phyloP scores from a whole-genome alignment of 2,113 vertebrate species.

The Protobothrops flavoviridis region DNA sequence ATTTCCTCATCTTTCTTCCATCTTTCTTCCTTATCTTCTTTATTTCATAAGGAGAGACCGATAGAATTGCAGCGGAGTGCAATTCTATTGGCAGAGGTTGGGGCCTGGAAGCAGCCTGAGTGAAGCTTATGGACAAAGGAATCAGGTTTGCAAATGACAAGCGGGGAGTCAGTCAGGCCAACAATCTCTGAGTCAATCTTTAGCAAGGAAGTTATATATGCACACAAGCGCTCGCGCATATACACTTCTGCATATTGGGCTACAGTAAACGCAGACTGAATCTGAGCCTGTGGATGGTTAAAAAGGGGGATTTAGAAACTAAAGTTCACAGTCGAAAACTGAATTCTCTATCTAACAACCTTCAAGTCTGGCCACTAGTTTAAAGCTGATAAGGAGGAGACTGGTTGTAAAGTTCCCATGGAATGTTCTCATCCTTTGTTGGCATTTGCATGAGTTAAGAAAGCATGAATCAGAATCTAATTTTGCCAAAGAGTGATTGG shows the following conservation, averaged over 20 bases:
- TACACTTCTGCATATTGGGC: slow-evolving; percentile 56
- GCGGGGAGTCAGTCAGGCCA: slow-evolving; percentile 55
- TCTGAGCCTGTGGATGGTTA: slow-evolving; percentile 70
- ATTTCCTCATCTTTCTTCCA: not conserved
- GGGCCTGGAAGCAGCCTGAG: not conserved
- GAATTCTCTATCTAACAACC: slow-evolving; percentile 66
- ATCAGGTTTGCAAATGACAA: slow-evolving; percentile 18
- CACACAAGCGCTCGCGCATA: not conserved
- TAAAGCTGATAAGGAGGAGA: slow-evolving; percentile 73
- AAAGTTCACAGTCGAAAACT: slow-evolving; percentile 70
- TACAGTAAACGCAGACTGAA: slow-evolving; percentile 46
- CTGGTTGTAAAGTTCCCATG: slow-evolving; percentile 68
- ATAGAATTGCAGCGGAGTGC: not conserved
- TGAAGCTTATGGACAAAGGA: not conserved
- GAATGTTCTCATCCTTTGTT: slow-evolving; percentile 71
- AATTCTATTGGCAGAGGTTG: not conserved
- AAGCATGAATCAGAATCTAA: slow-evolving; percentile 82
- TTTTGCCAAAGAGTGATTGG: slow-evolving; percentile 74
- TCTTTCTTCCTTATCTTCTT: not conserved
- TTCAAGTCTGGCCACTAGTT: slow-evolving; percentile 72
- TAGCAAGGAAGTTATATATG: slow-evolving; percentile 70
- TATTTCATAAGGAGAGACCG: not conserved
- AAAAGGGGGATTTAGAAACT: slow-evolving; percentile 73
- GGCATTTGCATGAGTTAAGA: slow-evolving; percentile 69
- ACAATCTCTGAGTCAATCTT: slow-evolving; percentile 70